These are phyloP conservation scores for Drosophila tsacasi DNA, from an alignment of 1,140 invertebrate species.

Conservation along the genomic window DNA sequence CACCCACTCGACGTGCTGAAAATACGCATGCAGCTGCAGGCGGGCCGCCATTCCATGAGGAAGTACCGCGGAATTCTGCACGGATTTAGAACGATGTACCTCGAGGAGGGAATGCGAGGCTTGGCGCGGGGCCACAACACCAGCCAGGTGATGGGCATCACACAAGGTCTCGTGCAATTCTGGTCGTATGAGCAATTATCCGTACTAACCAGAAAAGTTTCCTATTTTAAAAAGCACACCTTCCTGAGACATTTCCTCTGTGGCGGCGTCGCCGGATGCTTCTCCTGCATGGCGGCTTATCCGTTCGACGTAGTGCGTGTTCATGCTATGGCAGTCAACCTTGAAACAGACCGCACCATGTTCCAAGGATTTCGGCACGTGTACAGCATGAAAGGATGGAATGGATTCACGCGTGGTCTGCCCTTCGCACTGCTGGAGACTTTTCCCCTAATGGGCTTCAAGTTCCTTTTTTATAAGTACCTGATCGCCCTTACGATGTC, in stretches of 20 bases:
- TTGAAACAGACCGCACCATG: too few species aligned
- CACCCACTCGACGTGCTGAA: slow-evolving; percentile 3
- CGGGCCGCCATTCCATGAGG: too few species aligned
- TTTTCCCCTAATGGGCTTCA: slow-evolving; percentile 7
- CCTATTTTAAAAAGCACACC: not conserved
- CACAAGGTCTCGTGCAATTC: not conserved
- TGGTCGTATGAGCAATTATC: slow-evolving; percentile 12
- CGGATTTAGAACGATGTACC: not conserved
- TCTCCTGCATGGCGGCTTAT: not conserved
- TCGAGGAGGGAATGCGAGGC: not conserved
- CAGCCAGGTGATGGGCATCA: slow-evolving; percentile 8
- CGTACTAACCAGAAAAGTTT: not conserved
- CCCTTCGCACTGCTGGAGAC: not conserved
- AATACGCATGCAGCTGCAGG: slow-evolving; percentile 2
- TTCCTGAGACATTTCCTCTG: not conserved
- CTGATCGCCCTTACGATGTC: not conserved
- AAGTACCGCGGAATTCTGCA: slow-evolving; percentile 1
- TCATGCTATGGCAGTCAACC: not conserved
- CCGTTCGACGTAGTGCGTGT: not conserved
- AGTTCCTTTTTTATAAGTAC: slow-evolving; percentile 9
- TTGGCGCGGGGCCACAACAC: not conserved
- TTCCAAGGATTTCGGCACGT: slow-evolving; percentile 1
- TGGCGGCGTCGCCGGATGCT: slow-evolving; percentile 1
- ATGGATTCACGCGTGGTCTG: not conserved
- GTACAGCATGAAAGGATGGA: slow-evolving; percentile 1